Percentiles rank a stretch among this genome's conserved stretches.
Evolutionary conservation across 2,113 vertebrate genomes (phyloP).

Genomic region (Osmerus eperlanus): DNA sequence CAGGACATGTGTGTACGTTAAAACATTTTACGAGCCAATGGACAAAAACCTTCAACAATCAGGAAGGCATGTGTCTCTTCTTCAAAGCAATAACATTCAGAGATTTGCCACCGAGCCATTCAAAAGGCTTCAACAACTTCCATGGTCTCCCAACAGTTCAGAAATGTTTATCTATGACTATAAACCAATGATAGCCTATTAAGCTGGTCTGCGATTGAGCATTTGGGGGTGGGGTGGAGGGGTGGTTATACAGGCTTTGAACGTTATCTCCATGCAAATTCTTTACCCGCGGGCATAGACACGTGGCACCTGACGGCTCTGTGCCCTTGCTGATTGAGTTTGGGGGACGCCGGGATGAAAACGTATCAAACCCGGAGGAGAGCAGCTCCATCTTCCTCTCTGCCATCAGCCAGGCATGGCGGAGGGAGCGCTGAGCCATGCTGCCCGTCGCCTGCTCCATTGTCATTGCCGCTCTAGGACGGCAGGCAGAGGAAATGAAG

Average conservation of each 20-base stretch:
- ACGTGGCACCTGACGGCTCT: constrained; percentile 33
- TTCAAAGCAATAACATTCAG: neutral
- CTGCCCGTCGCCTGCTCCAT: constrained; percentile 46
- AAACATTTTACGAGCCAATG: neutral
- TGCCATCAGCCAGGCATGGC: constrained; percentile 23
- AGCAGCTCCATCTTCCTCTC: constrained; percentile 33
- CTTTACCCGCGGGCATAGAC: constrained; percentile 3
- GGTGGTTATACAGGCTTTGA: constrained; percentile 32
- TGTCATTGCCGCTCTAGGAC: constrained; percentile 17
- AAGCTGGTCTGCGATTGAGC: neutral
- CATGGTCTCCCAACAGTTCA: neutral
- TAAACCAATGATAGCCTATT: neutral
- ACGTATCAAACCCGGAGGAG: constrained; percentile 28
- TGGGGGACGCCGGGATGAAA: constrained; percentile 32
- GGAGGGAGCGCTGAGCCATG: constrained; percentile 17
- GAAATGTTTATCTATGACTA: neutral
- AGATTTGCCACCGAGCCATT: neutral
- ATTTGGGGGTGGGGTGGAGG: neutral
- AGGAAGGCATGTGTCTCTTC: neutral
- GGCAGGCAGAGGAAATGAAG: constrained; percentile 40
- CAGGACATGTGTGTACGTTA: no score
- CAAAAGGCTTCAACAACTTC: neutral
- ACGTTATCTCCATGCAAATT: constrained; percentile 50
- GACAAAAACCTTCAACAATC: neutral
- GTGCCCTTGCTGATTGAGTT: constrained; percentile 41